phyloP scores from a whole-genome alignment of 2,113 vertebrate species.

The Sinosuthora webbiana region DNA sequence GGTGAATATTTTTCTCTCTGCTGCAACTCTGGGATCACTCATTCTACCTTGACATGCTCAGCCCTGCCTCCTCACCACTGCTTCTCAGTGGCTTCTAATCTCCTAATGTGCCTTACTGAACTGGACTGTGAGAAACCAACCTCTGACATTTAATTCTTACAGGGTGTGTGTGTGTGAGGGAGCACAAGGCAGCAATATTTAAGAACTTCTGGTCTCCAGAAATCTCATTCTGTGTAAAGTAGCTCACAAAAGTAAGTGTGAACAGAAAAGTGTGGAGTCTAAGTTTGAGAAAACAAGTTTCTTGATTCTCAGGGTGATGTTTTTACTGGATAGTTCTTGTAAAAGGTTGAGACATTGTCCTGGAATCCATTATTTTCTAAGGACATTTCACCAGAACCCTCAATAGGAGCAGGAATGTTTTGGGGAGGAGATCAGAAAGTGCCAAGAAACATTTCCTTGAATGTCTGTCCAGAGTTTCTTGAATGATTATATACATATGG shows the following conservation, averaged over 20 bases:
- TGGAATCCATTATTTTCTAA: not conserved
- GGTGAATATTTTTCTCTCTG: not conserved
- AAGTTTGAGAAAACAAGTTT: not conserved
- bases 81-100: not conserved
- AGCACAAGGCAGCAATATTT: not conserved
- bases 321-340: not conserved
- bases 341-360: not conserved
- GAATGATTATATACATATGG: not conserved
- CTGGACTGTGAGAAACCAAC: not conserved
- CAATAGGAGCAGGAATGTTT: not conserved
- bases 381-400: not conserved
- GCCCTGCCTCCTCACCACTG: not conserved
- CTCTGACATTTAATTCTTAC: not conserved
- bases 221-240: not conserved
- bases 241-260: not conserved
- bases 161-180: not conserved
- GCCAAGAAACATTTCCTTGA: not conserved
- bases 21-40: not conserved
- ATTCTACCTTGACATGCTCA: not conserved
- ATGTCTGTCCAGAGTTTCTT: not conserved
- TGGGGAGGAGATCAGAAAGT: not conserved
- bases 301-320: not conserved
- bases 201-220: not conserved
- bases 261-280: not conserved
- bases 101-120: not conserved